These are phyloP conservation scores for Panorpa germanica DNA, from an alignment of 2,888 invertebrate genomes.

Conservation along the genomic window DNA sequence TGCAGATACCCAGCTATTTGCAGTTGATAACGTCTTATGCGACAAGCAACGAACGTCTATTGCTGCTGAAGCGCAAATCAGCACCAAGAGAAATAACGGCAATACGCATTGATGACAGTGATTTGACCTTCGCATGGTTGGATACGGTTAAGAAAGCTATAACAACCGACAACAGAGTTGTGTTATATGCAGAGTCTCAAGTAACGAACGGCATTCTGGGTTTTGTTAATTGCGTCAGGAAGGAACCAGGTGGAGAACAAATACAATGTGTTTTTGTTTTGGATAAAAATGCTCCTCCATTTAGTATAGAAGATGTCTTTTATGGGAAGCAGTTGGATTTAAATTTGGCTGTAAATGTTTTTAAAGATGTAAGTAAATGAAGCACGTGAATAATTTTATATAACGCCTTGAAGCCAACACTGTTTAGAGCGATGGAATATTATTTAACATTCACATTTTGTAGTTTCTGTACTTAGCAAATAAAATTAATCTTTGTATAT, in stretches of 20 bases:
- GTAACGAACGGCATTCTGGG: constrained; percentile 66
- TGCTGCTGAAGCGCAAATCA: no score
- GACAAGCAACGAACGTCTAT: no score
- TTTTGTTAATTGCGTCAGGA: constrained; percentile 69
- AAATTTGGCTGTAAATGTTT: constrained; percentile 66
- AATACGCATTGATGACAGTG: no score
- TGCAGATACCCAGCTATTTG: no score
- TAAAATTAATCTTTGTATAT: no score
- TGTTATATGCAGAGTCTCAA: constrained; percentile 48
- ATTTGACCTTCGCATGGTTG: constrained; percentile 20
- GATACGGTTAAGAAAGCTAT: constrained; percentile 17
- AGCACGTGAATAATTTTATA: neutral
- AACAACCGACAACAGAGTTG: constrained; percentile 19
- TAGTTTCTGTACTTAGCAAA: no score
- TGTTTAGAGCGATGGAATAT: no score
- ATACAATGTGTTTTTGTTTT: constrained; percentile 42
- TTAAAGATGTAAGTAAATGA: constrained; percentile 27
- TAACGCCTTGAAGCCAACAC: no score
- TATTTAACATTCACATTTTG: no score
- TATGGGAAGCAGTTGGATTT: constrained; percentile 45
- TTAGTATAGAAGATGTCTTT: constrained; percentile 40
- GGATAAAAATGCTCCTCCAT: constrained; percentile 40
- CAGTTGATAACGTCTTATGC: no score
- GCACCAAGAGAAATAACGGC: no score
- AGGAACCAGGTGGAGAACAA: constrained; percentile 54